Percentiles rank a stretch among this genome's conserved stretches.
These are phyloP conservation scores for Rapana venosa DNA, from an alignment of 2,888 invertebrate genomes.

Conservation along the genomic window DNA sequence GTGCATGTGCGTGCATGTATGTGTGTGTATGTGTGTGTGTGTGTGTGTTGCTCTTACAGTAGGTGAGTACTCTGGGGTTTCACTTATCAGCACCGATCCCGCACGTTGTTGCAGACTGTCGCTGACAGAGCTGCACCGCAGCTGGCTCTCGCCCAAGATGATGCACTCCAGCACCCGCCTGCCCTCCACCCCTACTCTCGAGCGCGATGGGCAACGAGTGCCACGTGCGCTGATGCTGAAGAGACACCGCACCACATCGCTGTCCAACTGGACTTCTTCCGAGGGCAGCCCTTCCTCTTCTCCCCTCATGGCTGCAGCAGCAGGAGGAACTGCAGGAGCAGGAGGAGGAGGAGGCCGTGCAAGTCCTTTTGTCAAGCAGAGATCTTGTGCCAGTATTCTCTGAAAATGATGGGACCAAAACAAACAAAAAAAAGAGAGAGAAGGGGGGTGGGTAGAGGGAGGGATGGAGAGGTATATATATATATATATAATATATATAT, in stretches of 20 bases:
- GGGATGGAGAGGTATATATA: too few species aligned
- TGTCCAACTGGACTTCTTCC: not conserved
- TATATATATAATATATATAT: too few species aligned
- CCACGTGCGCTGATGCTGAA: not conserved
- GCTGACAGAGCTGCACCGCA: not conserved
- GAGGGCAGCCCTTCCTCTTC: not conserved
- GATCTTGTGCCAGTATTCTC: not conserved
- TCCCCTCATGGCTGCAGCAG: not conserved
- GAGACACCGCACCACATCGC: not conserved
- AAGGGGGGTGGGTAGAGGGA: not conserved
- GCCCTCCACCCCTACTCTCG: not conserved
- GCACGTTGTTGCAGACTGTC: not conserved
- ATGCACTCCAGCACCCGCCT: too few species aligned
- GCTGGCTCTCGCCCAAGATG: not conserved
- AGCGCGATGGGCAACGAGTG: not conserved
- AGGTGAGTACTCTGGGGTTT: not conserved
- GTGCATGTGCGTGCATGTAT: not conserved
- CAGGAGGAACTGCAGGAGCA: too few species aligned
- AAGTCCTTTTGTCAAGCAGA: not conserved
- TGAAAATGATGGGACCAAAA: not conserved
- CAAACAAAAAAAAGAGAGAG: not conserved
- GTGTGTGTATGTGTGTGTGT: not conserved
- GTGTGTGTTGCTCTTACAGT: not conserved
- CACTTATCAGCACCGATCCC: not conserved
- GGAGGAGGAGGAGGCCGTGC: not conserved